Conservation (phyloP, 1,140 invertebrate genomes). For the Drosophila mojavensis region DNA sequence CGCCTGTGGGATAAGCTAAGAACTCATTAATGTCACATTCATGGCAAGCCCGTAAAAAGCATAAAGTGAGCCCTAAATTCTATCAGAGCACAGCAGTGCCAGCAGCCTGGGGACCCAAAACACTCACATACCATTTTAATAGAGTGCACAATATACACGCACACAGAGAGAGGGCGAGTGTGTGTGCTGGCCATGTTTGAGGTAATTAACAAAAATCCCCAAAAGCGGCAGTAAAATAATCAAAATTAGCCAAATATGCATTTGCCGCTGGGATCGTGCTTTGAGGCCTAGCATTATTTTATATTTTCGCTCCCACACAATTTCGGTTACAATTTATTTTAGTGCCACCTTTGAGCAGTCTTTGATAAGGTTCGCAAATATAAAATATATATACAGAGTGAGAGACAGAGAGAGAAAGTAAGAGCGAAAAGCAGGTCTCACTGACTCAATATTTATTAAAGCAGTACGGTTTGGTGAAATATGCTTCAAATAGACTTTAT, state of each 20-base stretch:
- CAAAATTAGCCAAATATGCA: constrained; percentile 73
- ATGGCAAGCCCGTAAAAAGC: constrained; percentile 61
- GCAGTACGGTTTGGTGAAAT: background rate
- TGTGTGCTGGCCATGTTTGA: constrained; percentile 34
- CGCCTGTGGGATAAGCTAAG: constrained; percentile 72
- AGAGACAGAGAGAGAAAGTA: too few relatives aligned
- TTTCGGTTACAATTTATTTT: constrained; percentile 49
- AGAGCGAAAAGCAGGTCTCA: background rate
- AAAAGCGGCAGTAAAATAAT: constrained; percentile 72
- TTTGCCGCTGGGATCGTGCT: constrained; percentile 42
- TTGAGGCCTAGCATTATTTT: constrained; percentile 20
- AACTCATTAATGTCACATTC: constrained; percentile 81
- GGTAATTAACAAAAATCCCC: constrained; percentile 69
- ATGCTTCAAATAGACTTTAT: constrained; percentile 1
- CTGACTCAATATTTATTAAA: background rate
- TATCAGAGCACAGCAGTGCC: constrained; percentile 53
- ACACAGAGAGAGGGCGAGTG: constrained; percentile 3
- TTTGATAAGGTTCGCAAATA: constrained; percentile 10
- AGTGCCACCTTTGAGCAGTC: constrained; percentile 29
- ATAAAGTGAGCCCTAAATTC: constrained; percentile 72
- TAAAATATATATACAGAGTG: constrained; percentile 1
- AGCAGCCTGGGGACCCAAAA: constrained; percentile 29
- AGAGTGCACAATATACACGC: constrained; percentile 61
- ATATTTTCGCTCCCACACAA: background rate
- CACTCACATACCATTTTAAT: constrained; percentile 62